Evolutionary conservation across 2,797 vertebrate genomes (phyloP), one percentile per base, ranked within the genome.

Genomic region (Hydrolagus colliei): DNA sequence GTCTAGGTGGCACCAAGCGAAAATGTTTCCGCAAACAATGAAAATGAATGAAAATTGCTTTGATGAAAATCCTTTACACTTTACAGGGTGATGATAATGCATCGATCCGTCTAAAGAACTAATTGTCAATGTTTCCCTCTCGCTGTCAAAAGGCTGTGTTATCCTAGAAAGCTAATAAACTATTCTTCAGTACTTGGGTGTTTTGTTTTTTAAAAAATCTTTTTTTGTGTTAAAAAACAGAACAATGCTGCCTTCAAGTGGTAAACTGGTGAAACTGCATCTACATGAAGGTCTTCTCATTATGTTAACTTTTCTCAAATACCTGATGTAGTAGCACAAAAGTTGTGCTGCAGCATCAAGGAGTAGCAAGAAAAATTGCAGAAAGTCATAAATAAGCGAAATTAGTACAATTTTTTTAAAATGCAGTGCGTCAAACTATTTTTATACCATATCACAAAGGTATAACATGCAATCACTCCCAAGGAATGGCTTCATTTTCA

Each of bases 191-290:
- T n/a, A 84, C 4, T 52, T 84, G 65, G 67, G 22, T 84, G 32
- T 41, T n/a, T 10, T 20, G 14, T 2, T 82, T 68, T 16, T 9
- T 71, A 18, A 20, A 20, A 68, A 80, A 52, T 27, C 27, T 27
- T 27, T 27, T 27, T 27, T 27, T 27, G 27, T 27, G 27, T 27
- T 27, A 0, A 2, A 77, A 2, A 79, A 82, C 9, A 71, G 35
- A 63, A 65, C 61, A 84, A 84, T 67, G 71, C 32, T 84, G 65
- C 79, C 22, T 27, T n/a, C 79, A n/a, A 41, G 79, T 71, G 79
- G 79, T 16, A 20, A 68, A 68, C 1, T 10, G 9, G 18, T 71
- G 9, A 84, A 71, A 84, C 65, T 84, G 79, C 18, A 41, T 11
- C 65, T 71, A n/a, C 9, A n/a, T 4, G 6, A 82, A 68, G 3